Percentiles rank a stretch among this genome's conserved stretches.
These are phyloP conservation scores for Pangasius djambal DNA, from an alignment of 2,797 vertebrate genomes.

Conservation along the genomic window DNA sequence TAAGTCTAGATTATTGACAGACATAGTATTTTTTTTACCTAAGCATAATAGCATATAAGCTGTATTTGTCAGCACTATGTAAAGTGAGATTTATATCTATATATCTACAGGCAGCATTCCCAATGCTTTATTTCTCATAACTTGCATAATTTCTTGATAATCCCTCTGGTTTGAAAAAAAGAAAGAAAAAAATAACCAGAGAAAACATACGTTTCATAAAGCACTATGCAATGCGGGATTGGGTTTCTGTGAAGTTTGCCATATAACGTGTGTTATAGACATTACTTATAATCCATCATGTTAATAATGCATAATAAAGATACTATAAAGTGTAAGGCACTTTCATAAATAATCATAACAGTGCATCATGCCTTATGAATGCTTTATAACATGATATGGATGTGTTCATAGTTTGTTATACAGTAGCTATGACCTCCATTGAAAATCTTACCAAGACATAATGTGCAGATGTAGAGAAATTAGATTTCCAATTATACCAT, in stretches of 20 bases:
- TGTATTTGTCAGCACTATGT: too few relatives aligned
- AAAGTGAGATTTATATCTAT: too few relatives aligned
- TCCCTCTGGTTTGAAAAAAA: not conserved
- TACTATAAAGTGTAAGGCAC: not conserved
- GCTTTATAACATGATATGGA: not conserved
- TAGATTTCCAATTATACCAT: constrained; percentile 69
- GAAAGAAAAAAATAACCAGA: not conserved
- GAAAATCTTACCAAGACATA: not conserved
- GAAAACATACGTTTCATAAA: not conserved
- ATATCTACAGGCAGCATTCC: too few relatives aligned
- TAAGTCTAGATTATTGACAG: too few relatives aligned
- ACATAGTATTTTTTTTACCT: too few relatives aligned
- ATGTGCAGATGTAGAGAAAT: not conserved
- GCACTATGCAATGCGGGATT: not conserved
- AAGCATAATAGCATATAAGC: too few relatives aligned
- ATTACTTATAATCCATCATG: not conserved
- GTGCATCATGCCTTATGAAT: not conserved
- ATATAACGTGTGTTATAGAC: not conserved
- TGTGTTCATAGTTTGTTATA: not conserved
- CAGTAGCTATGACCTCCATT: not conserved
- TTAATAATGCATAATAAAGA: not conserved
- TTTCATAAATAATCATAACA: not conserved
- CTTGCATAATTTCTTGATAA: not conserved
- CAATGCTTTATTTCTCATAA: too few relatives aligned
- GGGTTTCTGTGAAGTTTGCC: not conserved